A percentile compares a stretch with the other conserved stretches of the same genome.
These are phyloP conservation scores for Steinernema hermaphroditum DNA, from an alignment of 2,888 invertebrate genomes.

Conservation along the genomic window DNA sequence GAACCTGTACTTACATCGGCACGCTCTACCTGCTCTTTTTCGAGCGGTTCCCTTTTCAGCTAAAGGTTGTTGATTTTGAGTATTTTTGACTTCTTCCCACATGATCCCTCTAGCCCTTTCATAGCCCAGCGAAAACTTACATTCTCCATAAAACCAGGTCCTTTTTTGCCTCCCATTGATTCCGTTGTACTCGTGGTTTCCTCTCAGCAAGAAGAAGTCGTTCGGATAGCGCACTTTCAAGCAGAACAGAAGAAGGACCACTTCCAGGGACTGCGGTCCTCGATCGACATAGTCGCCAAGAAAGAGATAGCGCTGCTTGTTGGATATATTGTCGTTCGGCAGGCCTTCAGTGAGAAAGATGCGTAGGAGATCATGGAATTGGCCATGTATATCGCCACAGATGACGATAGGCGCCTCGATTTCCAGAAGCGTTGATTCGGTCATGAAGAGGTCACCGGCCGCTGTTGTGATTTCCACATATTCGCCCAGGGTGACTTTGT, in stretches of 20 bases:
- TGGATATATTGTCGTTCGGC: slow-evolving; percentile 32
- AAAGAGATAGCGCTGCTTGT: slow-evolving; percentile 85
- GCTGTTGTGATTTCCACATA: not conserved
- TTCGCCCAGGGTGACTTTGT: not conserved
- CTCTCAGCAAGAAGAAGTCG: slow-evolving; percentile 42
- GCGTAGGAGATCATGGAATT: slow-evolving; percentile 85
- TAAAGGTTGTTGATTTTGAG: too few relatives aligned
- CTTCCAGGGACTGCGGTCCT: slow-evolving; percentile 83
- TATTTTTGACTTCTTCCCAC: too few relatives aligned
- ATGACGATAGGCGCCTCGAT: slow-evolving; percentile 41
- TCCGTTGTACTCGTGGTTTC: slow-evolving; percentile 47
- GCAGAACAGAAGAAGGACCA: slow-evolving; percentile 74
- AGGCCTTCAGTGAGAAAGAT: slow-evolving; percentile 32
- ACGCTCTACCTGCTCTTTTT: too few relatives aligned
- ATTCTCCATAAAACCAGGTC: slow-evolving; percentile 43
- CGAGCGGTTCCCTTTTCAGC: too few relatives aligned
- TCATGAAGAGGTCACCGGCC: not conserved
- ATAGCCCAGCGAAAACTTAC: too few relatives aligned
- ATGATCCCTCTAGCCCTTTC: too few relatives aligned
- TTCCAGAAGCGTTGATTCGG: slow-evolving; percentile 13
- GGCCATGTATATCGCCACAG: slow-evolving; percentile 90
- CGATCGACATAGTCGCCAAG: slow-evolving; percentile 95
- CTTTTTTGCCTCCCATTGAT: slow-evolving; percentile 38
- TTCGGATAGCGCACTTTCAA: slow-evolving; percentile 76
- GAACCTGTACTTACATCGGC: too few relatives aligned